These are phyloP conservation scores for Erpornis zantholeuca DNA, from an alignment of 2,113 vertebrate genomes.

Conservation along the genomic window DNA sequence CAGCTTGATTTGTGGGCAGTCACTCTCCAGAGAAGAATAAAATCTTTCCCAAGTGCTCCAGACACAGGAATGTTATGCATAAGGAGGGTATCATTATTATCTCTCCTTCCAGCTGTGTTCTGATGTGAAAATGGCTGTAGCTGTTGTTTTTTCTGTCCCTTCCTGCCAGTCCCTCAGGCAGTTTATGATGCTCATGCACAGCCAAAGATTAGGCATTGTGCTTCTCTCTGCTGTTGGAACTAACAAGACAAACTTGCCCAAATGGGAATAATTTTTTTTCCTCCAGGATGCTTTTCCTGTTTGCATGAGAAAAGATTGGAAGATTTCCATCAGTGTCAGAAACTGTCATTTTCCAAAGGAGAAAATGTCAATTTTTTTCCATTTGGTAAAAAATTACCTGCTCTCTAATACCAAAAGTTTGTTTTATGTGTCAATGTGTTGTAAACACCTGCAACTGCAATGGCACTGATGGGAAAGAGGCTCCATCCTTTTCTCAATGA, in stretches of 20 bases:
- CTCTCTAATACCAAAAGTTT: neutral
- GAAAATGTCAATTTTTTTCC: neutral
- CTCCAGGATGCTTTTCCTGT: neutral
- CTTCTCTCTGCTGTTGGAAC: neutral
- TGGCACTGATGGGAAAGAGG: neutral
- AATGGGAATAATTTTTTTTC: neutral
- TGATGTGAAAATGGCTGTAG: conserved; percentile 6
- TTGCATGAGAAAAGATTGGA: neutral
- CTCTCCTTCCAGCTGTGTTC: conserved; percentile 39
- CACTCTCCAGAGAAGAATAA: neutral
- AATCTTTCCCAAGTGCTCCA: neutral
- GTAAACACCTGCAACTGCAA: neutral
- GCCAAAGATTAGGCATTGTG: neutral
- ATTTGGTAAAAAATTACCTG: neutral
- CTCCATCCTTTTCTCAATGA: neutral
- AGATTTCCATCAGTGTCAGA: neutral
- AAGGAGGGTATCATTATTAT: neutral
- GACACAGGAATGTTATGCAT: neutral
- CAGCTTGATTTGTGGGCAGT: neutral
- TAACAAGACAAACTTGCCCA: conserved; percentile 3
- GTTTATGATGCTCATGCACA: conserved; percentile 14
- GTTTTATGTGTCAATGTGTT: neutral
- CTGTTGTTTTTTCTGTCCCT: conserved; percentile 23
- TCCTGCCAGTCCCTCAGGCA: conserved; percentile 41
- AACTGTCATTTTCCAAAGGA: neutral